Evolutionary conservation across 2,888 invertebrate genomes (phyloP).

Genomic region (Nomada hirtipes): DNA sequence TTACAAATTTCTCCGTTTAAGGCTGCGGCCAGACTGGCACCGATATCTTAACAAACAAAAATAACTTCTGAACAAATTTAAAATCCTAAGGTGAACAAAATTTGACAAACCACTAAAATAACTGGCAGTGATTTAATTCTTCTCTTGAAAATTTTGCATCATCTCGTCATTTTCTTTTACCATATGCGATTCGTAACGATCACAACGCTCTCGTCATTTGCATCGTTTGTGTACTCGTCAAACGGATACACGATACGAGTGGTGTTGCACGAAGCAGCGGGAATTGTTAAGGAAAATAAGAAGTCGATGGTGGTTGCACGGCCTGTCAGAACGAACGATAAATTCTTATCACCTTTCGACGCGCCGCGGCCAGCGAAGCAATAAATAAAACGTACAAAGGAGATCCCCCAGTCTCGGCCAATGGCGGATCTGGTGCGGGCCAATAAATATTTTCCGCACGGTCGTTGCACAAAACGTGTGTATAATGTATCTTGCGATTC

Average conservation of each 20-base stretch:
- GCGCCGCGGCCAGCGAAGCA: slow-evolving; percentile 24
- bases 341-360: slow-evolving; percentile 66
- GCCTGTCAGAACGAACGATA: slow-evolving; percentile 48
- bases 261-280: too few relatives aligned
- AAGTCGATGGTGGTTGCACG: slow-evolving; percentile 6
- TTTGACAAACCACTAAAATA: too few relatives aligned
- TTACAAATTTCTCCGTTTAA: too few relatives aligned
- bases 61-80: too few relatives aligned
- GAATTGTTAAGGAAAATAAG: slow-evolving; percentile 43
- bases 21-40: too few relatives aligned
- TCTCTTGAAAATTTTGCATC: neutral
- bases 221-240: neutral
- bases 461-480: slow-evolving; percentile 34
- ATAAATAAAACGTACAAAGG: slow-evolving; percentile 64
- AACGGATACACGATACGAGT: neutral
- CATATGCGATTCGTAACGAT: neutral
- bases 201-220: neutral
- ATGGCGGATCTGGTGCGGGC: slow-evolving; percentile 28
- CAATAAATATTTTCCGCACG: slow-evolving; percentile 66
- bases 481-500: slow-evolving; percentile 2
- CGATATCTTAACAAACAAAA: too few relatives aligned
- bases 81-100: too few relatives aligned
- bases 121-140: too few relatives aligned
- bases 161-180: neutral
- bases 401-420: neutral